Conservation (phyloP, 1,140 invertebrate species). For the Dendroctonus ponderosae region DNA sequence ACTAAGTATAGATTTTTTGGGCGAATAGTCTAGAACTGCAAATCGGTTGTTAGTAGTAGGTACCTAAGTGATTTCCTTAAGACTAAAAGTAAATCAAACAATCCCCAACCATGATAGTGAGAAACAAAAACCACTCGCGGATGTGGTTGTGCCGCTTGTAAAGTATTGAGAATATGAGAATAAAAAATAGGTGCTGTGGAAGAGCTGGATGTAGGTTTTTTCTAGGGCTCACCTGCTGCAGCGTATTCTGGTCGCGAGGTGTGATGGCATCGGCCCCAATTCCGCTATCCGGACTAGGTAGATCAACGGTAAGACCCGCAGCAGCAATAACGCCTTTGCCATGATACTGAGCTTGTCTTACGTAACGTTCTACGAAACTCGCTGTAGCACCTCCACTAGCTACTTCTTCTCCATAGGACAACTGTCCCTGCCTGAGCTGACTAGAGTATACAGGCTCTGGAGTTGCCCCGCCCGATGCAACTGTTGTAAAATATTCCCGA, state of each 20-base stretch:
- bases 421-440: slow-evolving; percentile 56
- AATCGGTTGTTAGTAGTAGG: too few relatives aligned
- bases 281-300: slow-evolving; percentile 88
- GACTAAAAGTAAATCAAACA: too few relatives aligned
- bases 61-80: neutral
- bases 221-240: slow-evolving; percentile 75
- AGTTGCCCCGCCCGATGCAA: slow-evolving; percentile 50
- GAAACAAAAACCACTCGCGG: too few relatives aligned
- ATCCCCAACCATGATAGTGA: too few relatives aligned
- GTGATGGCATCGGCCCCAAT: slow-evolving; percentile 89
- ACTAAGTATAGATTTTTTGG: too few relatives aligned
- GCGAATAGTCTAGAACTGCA: too few relatives aligned
- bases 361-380: slow-evolving; percentile 57
- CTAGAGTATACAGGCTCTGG: slow-evolving; percentile 53
- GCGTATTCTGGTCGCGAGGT: slow-evolving; percentile 80
- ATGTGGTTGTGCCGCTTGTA: too few relatives aligned
- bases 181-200: slow-evolving; percentile 13
- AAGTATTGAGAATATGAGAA: neutral
- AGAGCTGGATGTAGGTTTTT: slow-evolving; percentile 27
- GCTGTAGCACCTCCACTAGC: slow-evolving; percentile 49
- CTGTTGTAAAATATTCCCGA: slow-evolving; percentile 55
- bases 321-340: slow-evolving; percentile 56
- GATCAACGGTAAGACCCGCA: slow-evolving; percentile 82
- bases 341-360: slow-evolving; percentile 56
- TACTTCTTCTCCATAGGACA: slow-evolving; percentile 52